Percentiles rank a stretch among this genome's conserved stretches.
These are phyloP conservation scores for Kobus ellipsiprymnus DNA, from an alignment of 2,113 vertebrate genomes.

Conservation along the genomic window DNA sequence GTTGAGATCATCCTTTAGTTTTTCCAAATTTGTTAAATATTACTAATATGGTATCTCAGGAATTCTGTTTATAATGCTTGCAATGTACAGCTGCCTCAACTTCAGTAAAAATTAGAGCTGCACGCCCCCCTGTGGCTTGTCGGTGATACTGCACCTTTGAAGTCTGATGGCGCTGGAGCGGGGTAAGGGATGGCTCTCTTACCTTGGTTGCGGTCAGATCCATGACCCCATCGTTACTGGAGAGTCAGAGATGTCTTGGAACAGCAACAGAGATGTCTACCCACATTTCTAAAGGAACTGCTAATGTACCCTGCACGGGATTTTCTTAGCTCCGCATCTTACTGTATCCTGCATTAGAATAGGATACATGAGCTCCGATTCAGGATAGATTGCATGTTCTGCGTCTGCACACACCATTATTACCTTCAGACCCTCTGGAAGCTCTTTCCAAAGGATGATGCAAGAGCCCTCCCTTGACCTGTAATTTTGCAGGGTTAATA, in stretches of 20 bases:
- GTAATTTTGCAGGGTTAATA: neutral
- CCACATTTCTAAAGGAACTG: neutral
- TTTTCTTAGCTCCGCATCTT: neutral
- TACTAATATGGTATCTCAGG: neutral
- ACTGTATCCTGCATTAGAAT: too few relatives aligned
- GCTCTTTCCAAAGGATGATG: neutral
- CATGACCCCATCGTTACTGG: neutral
- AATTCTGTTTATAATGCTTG: neutral
- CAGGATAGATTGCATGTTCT: neutral
- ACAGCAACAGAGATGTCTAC: neutral
- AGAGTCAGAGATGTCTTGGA: neutral
- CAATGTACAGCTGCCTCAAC: neutral
- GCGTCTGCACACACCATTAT: neutral
- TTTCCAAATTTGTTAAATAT: neutral
- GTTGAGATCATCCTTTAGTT: neutral
- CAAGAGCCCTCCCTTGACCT: neutral
- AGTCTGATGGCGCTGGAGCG: accelerated
- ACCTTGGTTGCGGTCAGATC: accelerated
- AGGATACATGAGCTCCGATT: neutral
- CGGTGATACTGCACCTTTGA: neutral
- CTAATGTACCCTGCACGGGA: accelerated
- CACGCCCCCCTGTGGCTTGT: constrained; percentile 71
- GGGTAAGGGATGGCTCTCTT: neutral
- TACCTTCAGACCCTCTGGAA: neutral
- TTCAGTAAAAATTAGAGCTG: neutral